Evolutionary conservation across 1,140 invertebrate genomes (phyloP).

Genomic region (Melanaphis sacchari): DNA sequence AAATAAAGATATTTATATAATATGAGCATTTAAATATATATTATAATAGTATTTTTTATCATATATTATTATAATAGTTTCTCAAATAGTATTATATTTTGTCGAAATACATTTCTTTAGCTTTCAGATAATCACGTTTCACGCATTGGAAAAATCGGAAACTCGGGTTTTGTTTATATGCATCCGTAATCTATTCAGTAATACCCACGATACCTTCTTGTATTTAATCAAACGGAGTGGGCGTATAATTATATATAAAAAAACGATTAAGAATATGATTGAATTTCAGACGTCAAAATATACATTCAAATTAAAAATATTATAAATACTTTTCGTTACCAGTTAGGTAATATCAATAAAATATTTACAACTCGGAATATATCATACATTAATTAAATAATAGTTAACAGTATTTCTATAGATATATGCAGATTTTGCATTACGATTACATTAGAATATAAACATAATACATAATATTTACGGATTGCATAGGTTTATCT

Average conservation of each 20-base stretch:
- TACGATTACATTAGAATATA: background rate
- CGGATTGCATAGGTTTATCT: background rate
- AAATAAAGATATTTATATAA: background rate
- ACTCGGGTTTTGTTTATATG: slow-evolving; percentile 24
- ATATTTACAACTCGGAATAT: background rate
- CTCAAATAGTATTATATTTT: background rate
- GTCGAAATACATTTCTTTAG: too few species aligned
- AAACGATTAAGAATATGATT: background rate
- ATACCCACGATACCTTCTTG: background rate
- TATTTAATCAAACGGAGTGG: background rate
- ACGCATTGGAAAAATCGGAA: background rate
- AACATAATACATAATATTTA: background rate
- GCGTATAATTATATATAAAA: slow-evolving; percentile 14
- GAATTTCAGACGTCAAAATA: background rate
- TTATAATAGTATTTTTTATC: background rate
- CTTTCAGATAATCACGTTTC: background rate
- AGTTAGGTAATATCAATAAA: background rate
- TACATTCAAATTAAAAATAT: background rate
- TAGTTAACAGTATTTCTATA: background rate
- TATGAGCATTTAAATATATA: background rate
- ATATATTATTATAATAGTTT: background rate
- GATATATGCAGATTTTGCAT: background rate
- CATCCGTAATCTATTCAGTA: slow-evolving; percentile 22
- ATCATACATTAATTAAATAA: background rate
- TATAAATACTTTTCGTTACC: background rate